Base-by-base conservation (phyloP, 1,140 invertebrate genomes). In the Danaus plexippus region DNA sequence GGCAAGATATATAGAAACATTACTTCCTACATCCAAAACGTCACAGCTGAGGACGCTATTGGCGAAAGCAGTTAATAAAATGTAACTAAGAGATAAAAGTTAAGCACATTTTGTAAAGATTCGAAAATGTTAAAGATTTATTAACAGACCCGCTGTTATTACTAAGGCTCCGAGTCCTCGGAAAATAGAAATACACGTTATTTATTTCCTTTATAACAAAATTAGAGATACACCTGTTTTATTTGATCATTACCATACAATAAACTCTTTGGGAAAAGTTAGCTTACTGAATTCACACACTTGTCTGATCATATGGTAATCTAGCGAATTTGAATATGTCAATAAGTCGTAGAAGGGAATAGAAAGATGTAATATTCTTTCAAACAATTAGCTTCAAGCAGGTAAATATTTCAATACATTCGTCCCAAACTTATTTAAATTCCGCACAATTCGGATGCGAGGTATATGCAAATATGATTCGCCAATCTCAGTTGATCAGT, bases 361-460 rank as follows among this genome's bases (percentile, higher is more conserved):
- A 50, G 43, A 61, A 57, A 22, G 54, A 57, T 60, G 61, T 55
- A n/a, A 22, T 13, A 43, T 57, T 71, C 66, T 65, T 70, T 73
- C 71, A 63, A 57, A 72, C 71, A 81, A 80, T 80, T 75, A 73
- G 66, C 53, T 64, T 53, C 55, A 59, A 54, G 40, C 45, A 43
- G 45, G 53, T 61, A 65, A 72, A 67, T 65, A 76, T 73, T 73
- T 60, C 69, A 73, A 77, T 71, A 61, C 73, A 79, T 80, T 79
- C 75, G 75, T 80, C 71, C 80, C 49, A 59, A 22, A 63, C 53
- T 81, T 81, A 80, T 81, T 84, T 68, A 80, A 80, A 84, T 83
- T 75, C 67, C 22, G 22, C 5, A 32, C 22, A 61, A 53, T 49
- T 61, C 57, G 54, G 71, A 54, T 64, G 54, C 54, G 59, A 67